Evolutionary conservation across 2,113 vertebrate species (phyloP).

Genomic region (Spea bombifrons): DNA sequence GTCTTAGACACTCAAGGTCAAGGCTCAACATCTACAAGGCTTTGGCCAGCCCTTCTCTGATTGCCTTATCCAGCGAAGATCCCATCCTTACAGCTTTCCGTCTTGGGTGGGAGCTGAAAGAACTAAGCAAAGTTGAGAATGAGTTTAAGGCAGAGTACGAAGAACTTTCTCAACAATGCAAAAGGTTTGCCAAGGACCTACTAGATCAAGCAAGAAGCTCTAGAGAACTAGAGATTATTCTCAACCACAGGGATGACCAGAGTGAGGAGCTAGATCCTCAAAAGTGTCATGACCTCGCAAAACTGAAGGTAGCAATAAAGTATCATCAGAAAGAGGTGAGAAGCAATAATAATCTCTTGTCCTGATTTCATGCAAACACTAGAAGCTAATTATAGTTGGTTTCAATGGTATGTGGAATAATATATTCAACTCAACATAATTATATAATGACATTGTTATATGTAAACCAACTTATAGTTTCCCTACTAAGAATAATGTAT

Average conservation of each 20-base stretch:
- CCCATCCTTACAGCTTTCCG: slow-evolving; percentile 89
- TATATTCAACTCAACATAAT: too few species aligned
- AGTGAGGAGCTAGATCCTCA: slow-evolving; percentile 90
- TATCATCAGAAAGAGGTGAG: slow-evolving; percentile 98
- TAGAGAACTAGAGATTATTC: slow-evolving; percentile 90
- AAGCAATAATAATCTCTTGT: too few species aligned
- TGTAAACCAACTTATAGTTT: too few species aligned
- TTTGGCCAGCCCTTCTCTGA: slow-evolving; percentile 90
- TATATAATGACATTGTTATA: too few species aligned
- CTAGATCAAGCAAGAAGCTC: slow-evolving; percentile 94
- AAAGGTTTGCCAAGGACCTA: slow-evolving; percentile 94
- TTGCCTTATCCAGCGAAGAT: slow-evolving; percentile 89
- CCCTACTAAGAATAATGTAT: too few species aligned
- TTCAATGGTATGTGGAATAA: too few species aligned
- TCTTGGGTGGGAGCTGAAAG: slow-evolving; percentile 95
- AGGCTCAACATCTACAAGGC: slow-evolving; percentile 96
- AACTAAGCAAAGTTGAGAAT: slow-evolving; percentile 97
- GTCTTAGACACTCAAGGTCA: slow-evolving; percentile 90
- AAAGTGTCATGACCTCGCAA: slow-evolving; percentile 91
- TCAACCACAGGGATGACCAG: slow-evolving; percentile 94
- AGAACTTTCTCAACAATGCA: slow-evolving; percentile 95
- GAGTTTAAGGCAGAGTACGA: slow-evolving; percentile 98
- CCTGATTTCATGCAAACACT: too few species aligned
- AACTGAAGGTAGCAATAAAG: slow-evolving; percentile 97
- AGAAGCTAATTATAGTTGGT: too few species aligned